Evolutionary conservation across 2,797 vertebrate genomes (phyloP), one percentile per base, ranked within the genome.

Genomic region (Syndactyla subalaris): DNA sequence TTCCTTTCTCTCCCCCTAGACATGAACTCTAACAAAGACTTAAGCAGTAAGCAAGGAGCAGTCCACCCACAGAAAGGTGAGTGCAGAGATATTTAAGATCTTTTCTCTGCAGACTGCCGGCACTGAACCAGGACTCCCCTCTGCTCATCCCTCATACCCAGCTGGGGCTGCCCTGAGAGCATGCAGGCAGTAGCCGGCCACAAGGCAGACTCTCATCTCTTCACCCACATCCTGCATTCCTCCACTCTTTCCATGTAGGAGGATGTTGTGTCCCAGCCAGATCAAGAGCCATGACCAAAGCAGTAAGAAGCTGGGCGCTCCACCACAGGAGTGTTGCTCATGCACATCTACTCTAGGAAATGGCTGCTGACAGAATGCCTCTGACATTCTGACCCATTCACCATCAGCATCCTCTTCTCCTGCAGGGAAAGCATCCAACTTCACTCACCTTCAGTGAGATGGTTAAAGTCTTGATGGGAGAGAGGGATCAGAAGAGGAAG

Each of bases 1-100:
- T 89, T 75, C 41, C 74, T 77, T 91, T 83, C 87, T 61, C 43
- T 88, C 54, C 58, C 73, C 21, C 7, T 61, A 46, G 48, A 70
- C 10, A 2, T 24, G 41, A 77, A 24, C 39, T 38, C 24, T 72
- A 85, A 13, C 10, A n/a, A 74, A 38, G 29, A 41, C 43, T 79
- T 24, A 16, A 0, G 15, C 48, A 70, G 73, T 49, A 55, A 71
- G 36, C 34, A 85, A 75, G 54, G 65, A 72, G 34, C 27, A 32
- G 36, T n/a, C 68, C 62, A 39, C 52, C 34, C 61, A 48, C 20
- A 41, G 49, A 45, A 83, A 77, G 38, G 38, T 45, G 49, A 83
- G 57, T 0, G 0, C 73, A 38, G 26, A 59, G 29, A 7, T 71
- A 18, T 7, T 73, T 17, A 48, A 78, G 74, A 34, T 15, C 36